Conservation (phyloP, 35 echinoderm and acorn worm species). For the Acanthaster planci region DNA sequence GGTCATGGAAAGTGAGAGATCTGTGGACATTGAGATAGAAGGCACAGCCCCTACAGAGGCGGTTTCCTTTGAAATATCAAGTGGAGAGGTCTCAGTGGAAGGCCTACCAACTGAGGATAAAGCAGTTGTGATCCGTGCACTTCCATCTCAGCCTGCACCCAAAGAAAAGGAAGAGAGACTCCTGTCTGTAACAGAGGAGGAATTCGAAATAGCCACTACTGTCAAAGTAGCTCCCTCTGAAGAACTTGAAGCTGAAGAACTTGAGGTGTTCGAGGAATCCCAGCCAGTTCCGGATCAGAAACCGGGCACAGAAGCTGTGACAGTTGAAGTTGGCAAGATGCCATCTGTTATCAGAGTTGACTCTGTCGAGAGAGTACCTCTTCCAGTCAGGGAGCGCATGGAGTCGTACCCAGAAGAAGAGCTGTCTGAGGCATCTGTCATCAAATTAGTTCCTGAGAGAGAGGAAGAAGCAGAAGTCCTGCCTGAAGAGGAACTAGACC, state of each 20-base stretch:
- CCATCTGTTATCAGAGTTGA: slow-evolving; percentile 22
- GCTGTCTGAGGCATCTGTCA: slow-evolving; percentile 8
- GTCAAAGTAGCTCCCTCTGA: neutral
- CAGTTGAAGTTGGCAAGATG: slow-evolving; percentile 33
- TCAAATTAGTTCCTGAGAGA: slow-evolving; percentile 8
- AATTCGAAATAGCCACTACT: neutral
- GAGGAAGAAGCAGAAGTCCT: slow-evolving; percentile 1
- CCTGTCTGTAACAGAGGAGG: neutral
- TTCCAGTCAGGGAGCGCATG: neutral
- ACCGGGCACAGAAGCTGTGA: slow-evolving; percentile 18
- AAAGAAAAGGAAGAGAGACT: neutral
- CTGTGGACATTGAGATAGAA: slow-evolving; percentile 1
- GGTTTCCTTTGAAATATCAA: neutral
- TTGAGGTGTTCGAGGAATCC: slow-evolving; percentile 1
- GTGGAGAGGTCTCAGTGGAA: neutral
- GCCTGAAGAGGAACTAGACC: neutral
- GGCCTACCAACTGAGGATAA: slow-evolving; percentile 10
- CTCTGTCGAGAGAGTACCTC: neutral
- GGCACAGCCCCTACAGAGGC: neutral
- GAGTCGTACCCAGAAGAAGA: slow-evolving; percentile 8
- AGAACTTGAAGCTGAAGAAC: neutral
- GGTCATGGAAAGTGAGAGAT: slow-evolving; percentile 11
- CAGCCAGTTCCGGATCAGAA: neutral
- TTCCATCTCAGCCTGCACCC: neutral
- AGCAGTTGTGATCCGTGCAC: slow-evolving; percentile 8